These are phyloP conservation scores for Gallinago undulata DNA, from an alignment of 2,113 vertebrate genomes.

Conservation along the genomic window DNA sequence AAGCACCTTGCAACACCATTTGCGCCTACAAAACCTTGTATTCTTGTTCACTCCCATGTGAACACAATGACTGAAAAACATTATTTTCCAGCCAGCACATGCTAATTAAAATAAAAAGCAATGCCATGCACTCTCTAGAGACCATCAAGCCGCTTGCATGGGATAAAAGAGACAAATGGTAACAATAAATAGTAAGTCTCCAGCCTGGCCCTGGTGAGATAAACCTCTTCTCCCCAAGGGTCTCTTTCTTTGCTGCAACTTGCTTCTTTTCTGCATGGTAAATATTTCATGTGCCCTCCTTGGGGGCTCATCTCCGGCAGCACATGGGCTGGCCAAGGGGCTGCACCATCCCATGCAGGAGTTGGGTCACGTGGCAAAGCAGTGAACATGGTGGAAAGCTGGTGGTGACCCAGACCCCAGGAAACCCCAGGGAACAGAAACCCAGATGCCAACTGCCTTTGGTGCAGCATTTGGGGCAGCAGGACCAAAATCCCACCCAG, in stretches of 20 bases:
- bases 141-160: background rate
- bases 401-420: background rate
- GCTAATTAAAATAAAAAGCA: background rate
- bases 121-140: background rate
- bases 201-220: background rate
- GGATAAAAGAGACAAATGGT: background rate
- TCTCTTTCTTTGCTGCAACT: background rate
- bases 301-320: background rate
- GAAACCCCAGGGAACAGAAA: background rate
- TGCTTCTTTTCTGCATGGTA: background rate
- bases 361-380: background rate
- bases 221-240: background rate
- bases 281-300: background rate
- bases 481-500: background rate
- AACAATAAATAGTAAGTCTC: background rate
- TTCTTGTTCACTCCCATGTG: background rate
- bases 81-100: background rate
- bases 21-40: background rate
- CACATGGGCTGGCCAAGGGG: background rate
- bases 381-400: accelerated
- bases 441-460: background rate
- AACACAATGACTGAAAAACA: background rate
- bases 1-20: background rate
- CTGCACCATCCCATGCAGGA: background rate
- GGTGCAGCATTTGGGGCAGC: background rate